phyloP scores from a whole-genome alignment of 2,797 vertebrate species.

The Arremon brunneinucha region DNA sequence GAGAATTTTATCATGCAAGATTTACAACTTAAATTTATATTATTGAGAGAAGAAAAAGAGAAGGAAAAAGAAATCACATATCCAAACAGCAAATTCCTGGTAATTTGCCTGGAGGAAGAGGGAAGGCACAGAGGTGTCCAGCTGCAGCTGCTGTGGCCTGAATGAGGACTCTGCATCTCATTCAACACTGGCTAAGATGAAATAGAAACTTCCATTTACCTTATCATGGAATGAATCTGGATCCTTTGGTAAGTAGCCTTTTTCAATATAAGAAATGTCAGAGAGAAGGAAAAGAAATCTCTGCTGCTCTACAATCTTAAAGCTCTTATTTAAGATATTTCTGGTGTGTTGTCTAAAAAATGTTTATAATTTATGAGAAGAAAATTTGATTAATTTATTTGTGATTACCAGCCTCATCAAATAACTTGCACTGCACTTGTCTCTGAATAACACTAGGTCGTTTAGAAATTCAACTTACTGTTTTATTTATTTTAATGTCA shows the following conservation, averaged over 20 bases:
- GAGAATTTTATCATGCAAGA: neutral
- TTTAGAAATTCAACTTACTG: neutral
- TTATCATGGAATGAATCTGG: neutral
- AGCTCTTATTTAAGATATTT: conserved; percentile 5
- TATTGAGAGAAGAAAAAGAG: neutral
- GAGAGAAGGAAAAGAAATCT: neutral
- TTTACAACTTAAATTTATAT: neutral
- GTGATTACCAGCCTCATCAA: neutral
- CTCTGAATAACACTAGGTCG: neutral
- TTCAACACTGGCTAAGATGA: neutral
- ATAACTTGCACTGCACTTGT: neutral
- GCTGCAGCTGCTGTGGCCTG: neutral
- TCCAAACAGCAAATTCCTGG: neutral
- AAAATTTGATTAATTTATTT: neutral
- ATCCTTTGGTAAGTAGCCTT: neutral
- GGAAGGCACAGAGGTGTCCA: neutral
- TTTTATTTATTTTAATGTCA: conserved; percentile 41
- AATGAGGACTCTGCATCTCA: neutral
- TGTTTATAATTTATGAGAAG: neutral
- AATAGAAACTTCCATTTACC: neutral
- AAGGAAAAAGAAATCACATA: neutral
- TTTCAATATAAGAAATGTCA: neutral
- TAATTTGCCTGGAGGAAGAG: neutral
- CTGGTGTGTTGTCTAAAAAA: neutral
- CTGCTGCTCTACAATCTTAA: neutral